phyloP scores from a whole-genome alignment of 1,140 invertebrate genomes.

The Euura saliciscinereae region DNA sequence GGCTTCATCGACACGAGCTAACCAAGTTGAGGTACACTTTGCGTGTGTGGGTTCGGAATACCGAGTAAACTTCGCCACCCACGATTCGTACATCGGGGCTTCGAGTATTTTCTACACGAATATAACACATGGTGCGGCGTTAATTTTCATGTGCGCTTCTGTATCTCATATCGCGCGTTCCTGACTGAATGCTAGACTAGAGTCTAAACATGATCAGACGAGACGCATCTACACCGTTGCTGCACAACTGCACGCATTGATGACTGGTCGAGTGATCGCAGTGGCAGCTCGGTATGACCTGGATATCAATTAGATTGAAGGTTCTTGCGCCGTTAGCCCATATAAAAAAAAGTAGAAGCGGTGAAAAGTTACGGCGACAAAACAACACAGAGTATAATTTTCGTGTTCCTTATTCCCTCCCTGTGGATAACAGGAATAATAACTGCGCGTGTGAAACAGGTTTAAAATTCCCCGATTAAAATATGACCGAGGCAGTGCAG shows the following conservation, averaged over 20 bases:
- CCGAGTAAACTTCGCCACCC: no score
- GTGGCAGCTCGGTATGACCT: background rate
- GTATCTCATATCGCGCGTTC: no score
- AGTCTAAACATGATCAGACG: no score
- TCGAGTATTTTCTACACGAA: no score
- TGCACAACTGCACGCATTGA: background rate
- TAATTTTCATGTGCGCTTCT: no score
- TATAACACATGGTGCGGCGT: no score
- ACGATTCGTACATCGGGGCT: no score
- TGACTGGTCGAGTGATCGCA: background rate
- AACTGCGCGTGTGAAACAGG: background rate
- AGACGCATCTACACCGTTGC: no score
- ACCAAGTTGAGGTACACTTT: background rate
- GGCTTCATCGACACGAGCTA: background rate
- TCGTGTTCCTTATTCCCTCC: background rate
- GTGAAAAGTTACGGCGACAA: no score
- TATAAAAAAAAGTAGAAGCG: no score
- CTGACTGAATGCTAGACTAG: no score
- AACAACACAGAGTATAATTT: background rate
- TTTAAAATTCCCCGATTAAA: background rate
- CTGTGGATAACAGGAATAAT: background rate
- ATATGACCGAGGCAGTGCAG: background rate
- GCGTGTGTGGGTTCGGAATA: no score
- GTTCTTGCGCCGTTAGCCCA: background rate
- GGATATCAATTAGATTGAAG: slow-evolving; percentile 3